These are phyloP conservation scores for Latrodectus hesperus DNA, from an alignment of 2,888 invertebrate genomes.

Conservation along the genomic window DNA sequence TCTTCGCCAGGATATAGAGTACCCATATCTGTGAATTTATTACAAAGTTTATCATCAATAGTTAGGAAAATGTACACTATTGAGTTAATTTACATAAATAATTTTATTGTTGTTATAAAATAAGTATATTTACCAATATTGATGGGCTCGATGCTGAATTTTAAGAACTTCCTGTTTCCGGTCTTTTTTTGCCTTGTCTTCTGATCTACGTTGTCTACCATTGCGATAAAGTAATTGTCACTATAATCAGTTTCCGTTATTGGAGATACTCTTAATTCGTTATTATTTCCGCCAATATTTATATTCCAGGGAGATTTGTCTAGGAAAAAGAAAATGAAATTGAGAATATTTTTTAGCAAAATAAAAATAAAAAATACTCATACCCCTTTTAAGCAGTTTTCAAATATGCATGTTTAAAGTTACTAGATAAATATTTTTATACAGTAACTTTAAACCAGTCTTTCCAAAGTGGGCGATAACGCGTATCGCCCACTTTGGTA, in stretches of 20 bases:
- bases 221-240: slow-evolving; percentile 45
- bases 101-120: neutral
- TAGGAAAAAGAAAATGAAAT: neutral
- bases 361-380: too few species aligned
- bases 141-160: slow-evolving; percentile 52
- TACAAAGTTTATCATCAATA: too few species aligned
- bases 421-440: too few species aligned
- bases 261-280: slow-evolving; percentile 52
- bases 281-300: slow-evolving; percentile 43
- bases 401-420: too few species aligned
- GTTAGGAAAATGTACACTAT: too few species aligned
- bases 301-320: slow-evolving; percentile 51
- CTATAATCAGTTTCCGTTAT: slow-evolving; percentile 53
- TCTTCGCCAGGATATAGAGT: slow-evolving; percentile 51
- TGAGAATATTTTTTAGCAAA: too few species aligned
- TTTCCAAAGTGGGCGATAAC: too few species aligned
- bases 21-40: slow-evolving; percentile 38
- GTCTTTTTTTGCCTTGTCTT: neutral
- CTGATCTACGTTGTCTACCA: neutral
- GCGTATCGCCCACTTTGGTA: too few species aligned
- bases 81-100: too few species aligned
- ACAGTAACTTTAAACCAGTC: too few species aligned
- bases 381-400: too few species aligned
- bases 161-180: slow-evolving; percentile 15
- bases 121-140: slow-evolving; percentile 32